Base-by-base conservation (phyloP, 1,140 invertebrate species). In the Drosophila saltans region DNA sequence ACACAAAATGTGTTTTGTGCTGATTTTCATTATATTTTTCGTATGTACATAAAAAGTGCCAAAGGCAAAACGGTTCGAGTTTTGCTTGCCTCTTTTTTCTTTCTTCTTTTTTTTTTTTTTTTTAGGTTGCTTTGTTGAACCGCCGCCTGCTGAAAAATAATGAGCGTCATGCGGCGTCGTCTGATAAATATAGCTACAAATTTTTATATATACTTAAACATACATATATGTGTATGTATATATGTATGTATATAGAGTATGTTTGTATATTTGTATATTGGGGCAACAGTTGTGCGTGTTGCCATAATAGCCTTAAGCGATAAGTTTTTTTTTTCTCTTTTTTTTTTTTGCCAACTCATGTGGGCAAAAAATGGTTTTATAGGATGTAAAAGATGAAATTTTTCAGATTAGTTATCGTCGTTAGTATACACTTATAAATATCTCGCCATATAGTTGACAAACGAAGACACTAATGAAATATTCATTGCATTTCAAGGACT, bases 1-100 rank as follows among this genome's bases (percentile, higher is more conserved):
- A 82, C 75, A 82, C 66, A 69, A 72, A 79, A 88, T 85, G 58
- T 85, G 67, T 85, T 80, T 30, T 58, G 61, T 33, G 58, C 68
- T 65, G 75, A 72, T 68, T 86, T 81, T 81, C 75, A 81, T 86
- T 78, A 78, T 69, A 61, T 65, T 68, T 52, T 64, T 48, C 30
- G 59, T 58, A 58, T 58, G 56, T 59, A 59, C 73, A 60, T 56
- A 63, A 76, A 75, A 55, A 70, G 60, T 52, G 56, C 43, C 66
- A 63, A 48, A 16, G 40, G 61, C 41, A 65, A 71, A 60, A 30
- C 41, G 56, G n/a, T 16, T 45, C 61, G 28, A 58, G 63, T 68
- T 65, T 77, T 33, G 45, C 21, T 52, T 52, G 45, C 45, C 24
- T 52, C 21, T 21, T 26, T 52, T 52, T 52, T 28, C 52, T 56